A percentile compares a stretch with the other conserved stretches of the same genome.
Conservation (phyloP, 2,888 invertebrate genomes). For the Coremacera marginata region DNA sequence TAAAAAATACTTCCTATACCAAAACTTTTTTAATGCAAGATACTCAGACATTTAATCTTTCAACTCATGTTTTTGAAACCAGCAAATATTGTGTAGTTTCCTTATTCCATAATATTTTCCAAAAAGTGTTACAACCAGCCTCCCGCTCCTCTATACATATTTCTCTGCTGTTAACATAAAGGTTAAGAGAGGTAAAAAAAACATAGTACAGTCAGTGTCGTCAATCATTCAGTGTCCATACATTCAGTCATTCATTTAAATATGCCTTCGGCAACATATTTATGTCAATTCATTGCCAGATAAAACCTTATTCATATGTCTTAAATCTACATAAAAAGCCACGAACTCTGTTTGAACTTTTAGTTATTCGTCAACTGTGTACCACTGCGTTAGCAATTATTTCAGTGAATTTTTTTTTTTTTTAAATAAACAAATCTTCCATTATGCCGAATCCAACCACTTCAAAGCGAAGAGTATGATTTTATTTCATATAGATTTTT, state of each 20-base stretch:
- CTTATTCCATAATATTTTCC: no score
- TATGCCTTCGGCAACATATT: slow-evolving; percentile 40
- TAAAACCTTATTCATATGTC: slow-evolving; percentile 27
- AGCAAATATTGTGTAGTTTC: no score
- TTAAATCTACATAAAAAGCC: slow-evolving; percentile 41
- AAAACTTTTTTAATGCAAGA: no score
- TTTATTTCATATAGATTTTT: neutral
- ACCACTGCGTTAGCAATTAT: slow-evolving; percentile 28
- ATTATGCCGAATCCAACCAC: slow-evolving; percentile 61
- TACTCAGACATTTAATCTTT: no score
- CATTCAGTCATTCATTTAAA: slow-evolving; percentile 13
- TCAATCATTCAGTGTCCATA: no score
- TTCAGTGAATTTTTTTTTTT: neutral
- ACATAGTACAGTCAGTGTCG: no score
- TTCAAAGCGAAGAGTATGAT: slow-evolving; percentile 58
- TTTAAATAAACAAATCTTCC: slow-evolving; percentile 8
- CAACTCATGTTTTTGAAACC: no score
- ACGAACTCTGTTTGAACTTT: slow-evolving; percentile 57
- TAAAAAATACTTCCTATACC: no score
- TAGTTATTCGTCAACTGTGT: slow-evolving; percentile 57
- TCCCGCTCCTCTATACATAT: neutral
- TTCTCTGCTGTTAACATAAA: no score
- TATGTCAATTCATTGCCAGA: slow-evolving; percentile 44
- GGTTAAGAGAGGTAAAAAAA: no score
- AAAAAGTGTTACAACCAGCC: no score